Conservation (phyloP, 2,113 vertebrate species). For the Cinclus cinclus region DNA sequence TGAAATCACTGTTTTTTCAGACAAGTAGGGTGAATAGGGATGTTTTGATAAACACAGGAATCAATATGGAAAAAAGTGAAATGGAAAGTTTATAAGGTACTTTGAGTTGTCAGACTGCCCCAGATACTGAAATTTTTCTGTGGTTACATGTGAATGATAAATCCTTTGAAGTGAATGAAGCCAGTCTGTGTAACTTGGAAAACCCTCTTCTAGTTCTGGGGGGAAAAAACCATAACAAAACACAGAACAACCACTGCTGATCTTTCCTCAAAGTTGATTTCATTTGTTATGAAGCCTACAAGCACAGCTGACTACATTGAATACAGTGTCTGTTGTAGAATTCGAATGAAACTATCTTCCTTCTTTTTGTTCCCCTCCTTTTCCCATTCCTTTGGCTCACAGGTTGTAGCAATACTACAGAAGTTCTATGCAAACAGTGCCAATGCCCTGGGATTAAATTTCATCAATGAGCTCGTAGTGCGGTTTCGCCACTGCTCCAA, state of each 20-base stretch:
- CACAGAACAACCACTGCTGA: background rate
- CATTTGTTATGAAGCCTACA: background rate
- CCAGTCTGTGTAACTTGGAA: background rate
- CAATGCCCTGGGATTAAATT: slow-evolving; percentile 65
- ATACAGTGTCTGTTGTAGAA: background rate
- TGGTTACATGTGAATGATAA: background rate
- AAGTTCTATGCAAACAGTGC: slow-evolving; percentile 69
- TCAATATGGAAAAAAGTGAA: background rate
- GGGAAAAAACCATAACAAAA: background rate
- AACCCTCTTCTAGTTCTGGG: background rate
- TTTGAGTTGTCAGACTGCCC: background rate
- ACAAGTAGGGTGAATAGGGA: background rate
- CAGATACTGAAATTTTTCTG: background rate
- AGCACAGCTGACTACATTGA: background rate
- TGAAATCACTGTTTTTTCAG: background rate
- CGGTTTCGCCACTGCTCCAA: slow-evolving; percentile 73
- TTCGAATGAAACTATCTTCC: background rate
- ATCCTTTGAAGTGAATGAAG: background rate
- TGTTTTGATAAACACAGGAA: background rate
- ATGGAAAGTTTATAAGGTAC: background rate
- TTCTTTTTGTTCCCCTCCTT: background rate
- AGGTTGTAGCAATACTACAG: slow-evolving; percentile 76
- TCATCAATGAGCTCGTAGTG: slow-evolving; percentile 70
- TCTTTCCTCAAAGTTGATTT: background rate
- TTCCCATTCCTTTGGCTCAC: background rate